These are phyloP conservation scores for Asobara japonica DNA, from an alignment of 1,140 invertebrate genomes.

Conservation along the genomic window DNA sequence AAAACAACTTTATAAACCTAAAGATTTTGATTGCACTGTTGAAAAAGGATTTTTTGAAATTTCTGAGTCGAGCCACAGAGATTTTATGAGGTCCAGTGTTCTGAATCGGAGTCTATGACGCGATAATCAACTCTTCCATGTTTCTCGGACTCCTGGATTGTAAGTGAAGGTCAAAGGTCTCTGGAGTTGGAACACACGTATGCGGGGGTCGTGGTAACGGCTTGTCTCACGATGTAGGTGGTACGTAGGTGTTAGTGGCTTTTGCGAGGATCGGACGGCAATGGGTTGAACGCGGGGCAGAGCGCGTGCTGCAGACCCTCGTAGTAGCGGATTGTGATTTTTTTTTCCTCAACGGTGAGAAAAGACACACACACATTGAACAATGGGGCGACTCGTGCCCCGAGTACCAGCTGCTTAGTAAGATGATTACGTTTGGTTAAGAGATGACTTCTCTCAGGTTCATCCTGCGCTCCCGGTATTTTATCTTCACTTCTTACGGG, in stretches of 20 bases:
- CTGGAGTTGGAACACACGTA: not conserved
- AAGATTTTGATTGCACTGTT: too few relatives aligned
- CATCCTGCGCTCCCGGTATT: not conserved
- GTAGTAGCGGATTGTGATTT: not conserved
- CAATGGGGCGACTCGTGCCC: conserved; percentile 10
- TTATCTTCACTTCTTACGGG: not conserved
- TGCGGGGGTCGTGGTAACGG: not conserved
- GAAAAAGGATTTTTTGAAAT: too few relatives aligned
- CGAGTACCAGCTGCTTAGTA: conserved; percentile 15
- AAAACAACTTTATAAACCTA: too few relatives aligned
- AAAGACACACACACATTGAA: not conserved
- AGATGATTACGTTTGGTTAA: conserved; percentile 30
- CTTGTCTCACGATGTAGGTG: conserved; percentile 16
- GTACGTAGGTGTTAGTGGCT: conserved; percentile 24
- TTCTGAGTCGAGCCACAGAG: too few relatives aligned
- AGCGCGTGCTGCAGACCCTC: not conserved
- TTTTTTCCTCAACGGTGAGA: not conserved
- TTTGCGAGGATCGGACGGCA: conserved; percentile 3
- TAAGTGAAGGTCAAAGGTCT: not conserved
- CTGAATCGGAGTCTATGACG: too few relatives aligned
- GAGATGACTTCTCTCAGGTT: not conserved
- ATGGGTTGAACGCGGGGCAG: not conserved
- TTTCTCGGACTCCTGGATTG: not conserved
- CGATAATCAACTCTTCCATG: not conserved
- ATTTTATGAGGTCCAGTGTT: too few relatives aligned